Evolutionary conservation across 2,113 vertebrate species (phyloP).

Genomic region (Raphicerus campestris): DNA sequence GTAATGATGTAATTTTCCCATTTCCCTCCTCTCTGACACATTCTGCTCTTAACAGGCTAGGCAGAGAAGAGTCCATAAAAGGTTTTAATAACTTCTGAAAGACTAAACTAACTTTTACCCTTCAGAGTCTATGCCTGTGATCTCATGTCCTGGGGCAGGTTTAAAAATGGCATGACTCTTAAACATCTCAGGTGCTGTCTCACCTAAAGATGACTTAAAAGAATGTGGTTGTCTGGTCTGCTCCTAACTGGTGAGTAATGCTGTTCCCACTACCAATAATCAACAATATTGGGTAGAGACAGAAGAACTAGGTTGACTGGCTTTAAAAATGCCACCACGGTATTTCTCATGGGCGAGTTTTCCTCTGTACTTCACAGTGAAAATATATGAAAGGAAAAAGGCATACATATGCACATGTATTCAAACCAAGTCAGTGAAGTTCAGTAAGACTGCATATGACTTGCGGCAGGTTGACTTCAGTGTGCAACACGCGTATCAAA

Average conservation of each 20-base stretch:
- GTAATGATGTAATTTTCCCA: background rate
- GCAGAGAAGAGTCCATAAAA: background rate
- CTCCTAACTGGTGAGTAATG: slow-evolving; percentile 15
- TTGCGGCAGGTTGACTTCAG: background rate
- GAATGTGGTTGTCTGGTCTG: slow-evolving; percentile 13
- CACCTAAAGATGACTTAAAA: background rate
- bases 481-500: background rate
- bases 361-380: background rate
- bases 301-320: slow-evolving; percentile 3
- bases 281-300: background rate
- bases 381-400: slow-evolving; percentile 35
- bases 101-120: background rate
- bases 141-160: background rate
- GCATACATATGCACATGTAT: background rate
- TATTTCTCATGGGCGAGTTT: background rate
- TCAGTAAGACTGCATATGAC: background rate
- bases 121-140: background rate
- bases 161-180: slow-evolving; percentile 2
- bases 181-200: slow-evolving; percentile 25
- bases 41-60: background rate
- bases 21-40: background rate
- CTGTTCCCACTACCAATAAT: background rate
- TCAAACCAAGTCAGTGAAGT: background rate
- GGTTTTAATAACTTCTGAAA: background rate
- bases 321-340: background rate